phyloP scores from a whole-genome alignment of 2,797 vertebrate genomes.

The Mormyrus proboscirostris region DNA sequence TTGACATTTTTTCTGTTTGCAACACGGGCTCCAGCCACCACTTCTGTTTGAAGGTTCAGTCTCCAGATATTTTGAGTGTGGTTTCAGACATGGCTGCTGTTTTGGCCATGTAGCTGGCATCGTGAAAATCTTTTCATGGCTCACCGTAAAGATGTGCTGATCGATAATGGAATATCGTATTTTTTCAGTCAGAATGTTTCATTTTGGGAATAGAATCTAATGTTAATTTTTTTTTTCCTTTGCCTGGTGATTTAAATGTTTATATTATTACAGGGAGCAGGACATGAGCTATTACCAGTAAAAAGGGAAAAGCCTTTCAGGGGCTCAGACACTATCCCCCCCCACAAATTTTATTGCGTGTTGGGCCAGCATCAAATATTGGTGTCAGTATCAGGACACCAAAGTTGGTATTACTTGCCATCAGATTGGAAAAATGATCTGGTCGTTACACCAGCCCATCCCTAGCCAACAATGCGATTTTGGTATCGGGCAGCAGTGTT shows the following conservation, averaged over 20 bases:
- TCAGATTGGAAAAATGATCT: neutral
- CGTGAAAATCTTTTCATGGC: neutral
- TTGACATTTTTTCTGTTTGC: neutral
- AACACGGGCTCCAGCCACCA: neutral
- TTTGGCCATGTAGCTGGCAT: neutral
- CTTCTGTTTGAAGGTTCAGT: neutral
- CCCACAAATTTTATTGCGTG: neutral
- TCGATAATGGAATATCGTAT: neutral
- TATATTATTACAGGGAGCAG: neutral
- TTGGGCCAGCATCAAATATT: neutral
- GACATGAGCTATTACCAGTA: neutral
- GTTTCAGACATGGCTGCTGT: neutral
- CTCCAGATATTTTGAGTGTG: neutral
- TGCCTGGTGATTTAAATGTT: neutral
- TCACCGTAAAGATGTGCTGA: neutral
- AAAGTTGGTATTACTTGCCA: neutral
- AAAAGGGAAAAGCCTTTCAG: neutral
- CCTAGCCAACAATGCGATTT: neutral
- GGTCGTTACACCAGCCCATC: neutral
- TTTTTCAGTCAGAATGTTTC: neutral
- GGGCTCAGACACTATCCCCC: neutral
- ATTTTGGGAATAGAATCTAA: neutral
- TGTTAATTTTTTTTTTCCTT: neutral
- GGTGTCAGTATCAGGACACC: neutral
- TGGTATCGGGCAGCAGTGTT: conserved; percentile 32